These are phyloP conservation scores for Stenodera caucasica DNA, from an alignment of 2,888 invertebrate species.

Conservation along the genomic window DNA sequence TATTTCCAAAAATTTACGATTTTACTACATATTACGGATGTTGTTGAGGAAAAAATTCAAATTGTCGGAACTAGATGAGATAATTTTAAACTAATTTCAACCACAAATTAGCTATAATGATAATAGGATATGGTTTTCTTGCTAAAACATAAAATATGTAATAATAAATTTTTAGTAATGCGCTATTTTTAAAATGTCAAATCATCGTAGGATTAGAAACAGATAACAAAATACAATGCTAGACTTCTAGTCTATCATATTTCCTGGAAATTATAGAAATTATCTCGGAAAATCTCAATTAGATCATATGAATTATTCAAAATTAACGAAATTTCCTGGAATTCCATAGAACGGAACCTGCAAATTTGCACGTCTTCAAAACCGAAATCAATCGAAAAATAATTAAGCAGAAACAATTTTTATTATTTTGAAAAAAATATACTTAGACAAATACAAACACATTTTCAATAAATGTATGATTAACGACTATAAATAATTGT, in stretches of 20 bases:
- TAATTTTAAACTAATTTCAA: background rate
- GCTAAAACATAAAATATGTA: background rate
- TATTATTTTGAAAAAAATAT: slow-evolving; percentile 3
- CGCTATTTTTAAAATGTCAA: background rate
- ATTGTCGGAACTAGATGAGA: background rate
- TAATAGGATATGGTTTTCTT: background rate
- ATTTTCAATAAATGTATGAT: slow-evolving; percentile 7
- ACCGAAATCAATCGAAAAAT: no score
- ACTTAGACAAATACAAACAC: background rate
- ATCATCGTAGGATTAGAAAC: background rate
- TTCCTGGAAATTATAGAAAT: no score
- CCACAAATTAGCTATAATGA: background rate
- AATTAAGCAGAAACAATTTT: background rate
- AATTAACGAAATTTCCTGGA: no score
- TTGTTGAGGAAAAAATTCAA: background rate
- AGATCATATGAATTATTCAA: no score
- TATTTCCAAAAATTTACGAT: no score
- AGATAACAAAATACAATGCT: no score
- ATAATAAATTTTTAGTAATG: background rate
- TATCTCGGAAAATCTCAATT: no score
- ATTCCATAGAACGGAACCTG: no score
- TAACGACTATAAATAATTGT: background rate
- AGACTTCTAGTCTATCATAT: no score
- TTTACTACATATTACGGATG: background rate
- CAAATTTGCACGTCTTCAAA: no score